A percentile compares a stretch with the other conserved stretches of the same genome.
Conservation (phyloP, 2,888 invertebrate genomes). For the Leptarthrus brevirostris region DNA sequence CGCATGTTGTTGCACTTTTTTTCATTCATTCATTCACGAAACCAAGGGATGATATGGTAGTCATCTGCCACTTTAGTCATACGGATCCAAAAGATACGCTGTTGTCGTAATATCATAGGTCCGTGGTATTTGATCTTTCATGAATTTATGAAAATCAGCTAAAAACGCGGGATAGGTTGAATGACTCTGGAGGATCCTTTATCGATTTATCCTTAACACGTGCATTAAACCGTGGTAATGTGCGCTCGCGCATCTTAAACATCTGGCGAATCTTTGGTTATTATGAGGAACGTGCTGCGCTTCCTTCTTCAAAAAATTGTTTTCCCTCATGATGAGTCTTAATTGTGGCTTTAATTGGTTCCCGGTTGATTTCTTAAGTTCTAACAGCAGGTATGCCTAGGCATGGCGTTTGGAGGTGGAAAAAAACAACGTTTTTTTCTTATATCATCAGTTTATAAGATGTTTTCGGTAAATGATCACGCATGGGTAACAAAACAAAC, state of each 20-base stretch:
- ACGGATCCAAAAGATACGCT: neutral
- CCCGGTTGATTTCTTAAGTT: conserved; percentile 6
- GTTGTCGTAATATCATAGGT: neutral
- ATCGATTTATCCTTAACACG: neutral
- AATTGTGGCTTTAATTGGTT: conserved; percentile 33
- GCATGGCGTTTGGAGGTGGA: neutral
- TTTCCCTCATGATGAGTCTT: conserved; percentile 29
- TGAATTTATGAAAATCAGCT: conserved; percentile 25
- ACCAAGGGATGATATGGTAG: conserved; percentile 10
- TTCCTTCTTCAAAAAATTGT: conserved; percentile 7
- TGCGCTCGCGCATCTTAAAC: conserved; percentile 31
- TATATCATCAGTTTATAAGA: neutral
- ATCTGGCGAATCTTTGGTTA: conserved; percentile 8
- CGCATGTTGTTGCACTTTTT: conserved; percentile 38
- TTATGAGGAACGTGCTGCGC: neutral
- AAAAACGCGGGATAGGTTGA: conserved; percentile 6
- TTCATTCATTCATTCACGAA: conserved; percentile 1
- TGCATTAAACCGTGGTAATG: conserved; percentile 19
- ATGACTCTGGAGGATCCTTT: conserved; percentile 8
- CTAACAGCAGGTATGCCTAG: conserved; percentile 22
- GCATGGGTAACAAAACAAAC: conserved; percentile 21
- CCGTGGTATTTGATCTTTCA: neutral
- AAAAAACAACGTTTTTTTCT: neutral
- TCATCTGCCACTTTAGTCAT: conserved; percentile 37
- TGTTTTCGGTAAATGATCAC: conserved; percentile 4